phyloP scores from a whole-genome alignment of 2,113 vertebrate species.

The Proterorhinus semilunaris region DNA sequence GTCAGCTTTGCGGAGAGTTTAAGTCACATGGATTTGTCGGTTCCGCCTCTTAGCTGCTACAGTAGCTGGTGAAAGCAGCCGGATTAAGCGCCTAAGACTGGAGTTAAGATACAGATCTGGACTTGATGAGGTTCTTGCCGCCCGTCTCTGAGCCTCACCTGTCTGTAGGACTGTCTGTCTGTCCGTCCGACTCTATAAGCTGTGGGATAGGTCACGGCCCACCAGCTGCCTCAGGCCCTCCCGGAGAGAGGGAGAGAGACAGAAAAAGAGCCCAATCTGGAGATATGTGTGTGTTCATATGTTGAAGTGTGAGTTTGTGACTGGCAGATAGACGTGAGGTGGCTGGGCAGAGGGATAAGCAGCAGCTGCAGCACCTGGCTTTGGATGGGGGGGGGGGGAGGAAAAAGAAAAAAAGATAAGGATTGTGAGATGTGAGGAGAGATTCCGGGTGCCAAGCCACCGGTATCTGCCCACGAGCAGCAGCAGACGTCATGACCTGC shows the following conservation, averaged over 20 bases:
- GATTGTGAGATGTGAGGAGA: conserved; percentile 16
- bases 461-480: conserved; percentile 33
- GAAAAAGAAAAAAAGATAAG: conserved; percentile 42
- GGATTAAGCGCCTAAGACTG: conserved; percentile 47
- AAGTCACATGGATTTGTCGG: conserved; percentile 41
- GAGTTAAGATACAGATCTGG: conserved; percentile 52
- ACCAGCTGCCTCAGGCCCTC: conserved; percentile 29
- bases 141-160: conserved; percentile 27
- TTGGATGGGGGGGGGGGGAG: conserved; percentile 42
- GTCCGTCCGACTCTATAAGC: conserved; percentile 15
- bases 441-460: conserved; percentile 12
- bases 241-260: neutral
- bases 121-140: conserved; percentile 30
- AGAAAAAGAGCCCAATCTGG: neutral
- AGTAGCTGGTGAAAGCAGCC: conserved; percentile 38
- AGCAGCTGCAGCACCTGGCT: conserved; percentile 57
- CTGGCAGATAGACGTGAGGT: conserved; percentile 41
- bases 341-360: conserved; percentile 30
- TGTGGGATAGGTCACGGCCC: conserved; percentile 40
- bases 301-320: conserved; percentile 46
- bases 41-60: conserved; percentile 42
- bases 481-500: conserved; percentile 16
- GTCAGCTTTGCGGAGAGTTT: conserved; percentile 31
- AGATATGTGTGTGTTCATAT: conserved; percentile 24
- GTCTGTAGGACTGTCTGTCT: conserved; percentile 18